These are phyloP conservation scores for Elachura formosa DNA, from an alignment of 2,113 vertebrate genomes.

Conservation along the genomic window DNA sequence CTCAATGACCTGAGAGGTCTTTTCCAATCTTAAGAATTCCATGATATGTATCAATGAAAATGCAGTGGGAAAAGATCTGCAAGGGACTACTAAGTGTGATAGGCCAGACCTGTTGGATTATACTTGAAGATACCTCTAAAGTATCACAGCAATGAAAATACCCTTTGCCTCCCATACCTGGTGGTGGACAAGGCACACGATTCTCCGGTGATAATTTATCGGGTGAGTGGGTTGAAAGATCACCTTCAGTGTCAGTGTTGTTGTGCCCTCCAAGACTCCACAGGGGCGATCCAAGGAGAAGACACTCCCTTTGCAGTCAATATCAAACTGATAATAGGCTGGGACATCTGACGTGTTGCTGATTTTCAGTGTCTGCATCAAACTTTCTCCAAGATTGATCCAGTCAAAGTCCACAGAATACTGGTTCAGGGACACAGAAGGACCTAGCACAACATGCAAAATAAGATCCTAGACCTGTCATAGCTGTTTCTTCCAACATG, in stretches of 20 bases:
- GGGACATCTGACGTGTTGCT: conserved; percentile 75
- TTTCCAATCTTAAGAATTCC: neutral
- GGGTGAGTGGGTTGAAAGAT: conserved; percentile 78
- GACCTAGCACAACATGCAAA: conserved; percentile 70
- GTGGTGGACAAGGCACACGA: conserved; percentile 86
- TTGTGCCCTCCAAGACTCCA: conserved; percentile 74
- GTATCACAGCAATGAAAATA: neutral
- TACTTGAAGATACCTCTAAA: neutral
- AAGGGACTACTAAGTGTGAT: neutral
- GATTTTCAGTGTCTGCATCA: conserved; percentile 68
- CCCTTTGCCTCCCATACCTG: conserved; percentile 71
- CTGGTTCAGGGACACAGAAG: conserved; percentile 73
- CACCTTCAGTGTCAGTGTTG: conserved; percentile 67
- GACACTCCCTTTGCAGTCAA: conserved; percentile 81
- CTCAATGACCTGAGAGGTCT: neutral
- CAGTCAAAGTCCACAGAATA: conserved; percentile 78
- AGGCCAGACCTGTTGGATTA: neutral
- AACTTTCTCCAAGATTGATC: conserved; percentile 68
- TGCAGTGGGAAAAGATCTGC: neutral
- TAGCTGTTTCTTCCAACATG: neutral
- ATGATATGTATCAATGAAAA: neutral
- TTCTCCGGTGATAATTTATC: conserved; percentile 79
- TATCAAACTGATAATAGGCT: conserved; percentile 83
- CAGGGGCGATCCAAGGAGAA: conserved; percentile 78
- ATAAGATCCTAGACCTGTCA: neutral